Evolutionary conservation across 2,113 vertebrate genomes (phyloP).

Genomic region (Hippolais icterina): DNA sequence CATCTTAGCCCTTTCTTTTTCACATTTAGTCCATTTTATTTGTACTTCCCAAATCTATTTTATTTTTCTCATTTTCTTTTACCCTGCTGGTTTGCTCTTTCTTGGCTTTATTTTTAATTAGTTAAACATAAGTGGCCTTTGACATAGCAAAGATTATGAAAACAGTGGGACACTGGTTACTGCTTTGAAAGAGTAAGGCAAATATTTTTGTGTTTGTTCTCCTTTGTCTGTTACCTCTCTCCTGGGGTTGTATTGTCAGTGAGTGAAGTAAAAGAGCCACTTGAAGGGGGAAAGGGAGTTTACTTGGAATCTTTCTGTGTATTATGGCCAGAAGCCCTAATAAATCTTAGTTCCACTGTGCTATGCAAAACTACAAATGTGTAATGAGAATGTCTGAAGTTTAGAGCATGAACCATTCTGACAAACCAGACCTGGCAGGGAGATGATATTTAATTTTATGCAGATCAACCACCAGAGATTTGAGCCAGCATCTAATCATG

Average conservation of each 20-base stretch:
- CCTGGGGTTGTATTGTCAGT: constrained; percentile 17
- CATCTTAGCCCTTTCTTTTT: constrained; percentile 45
- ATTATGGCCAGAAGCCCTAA: neutral
- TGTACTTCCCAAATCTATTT: constrained; percentile 39
- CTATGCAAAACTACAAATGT: neutral
- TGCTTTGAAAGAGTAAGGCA: constrained; percentile 38
- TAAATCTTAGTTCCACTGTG: neutral
- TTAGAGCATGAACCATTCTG: neutral
- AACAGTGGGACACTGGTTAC: constrained; percentile 37
- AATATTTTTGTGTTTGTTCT: constrained; percentile 55
- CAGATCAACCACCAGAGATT: neutral
- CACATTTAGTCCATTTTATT: constrained; percentile 40
- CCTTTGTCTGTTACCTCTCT: constrained; percentile 25
- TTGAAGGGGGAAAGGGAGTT: neutral
- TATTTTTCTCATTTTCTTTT: constrained; percentile 54
- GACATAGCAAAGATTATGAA: constrained; percentile 55
- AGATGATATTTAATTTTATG: neutral
- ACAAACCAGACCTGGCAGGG: neutral
- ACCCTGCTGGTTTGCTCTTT: constrained; percentile 42
- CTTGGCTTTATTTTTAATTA: constrained; percentile 64
- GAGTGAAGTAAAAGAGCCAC: neutral
- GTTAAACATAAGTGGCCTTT: constrained; percentile 63
- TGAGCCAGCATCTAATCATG: neutral
- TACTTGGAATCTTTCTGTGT: neutral
- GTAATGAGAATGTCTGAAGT: neutral